A percentile compares a stretch with the other conserved stretches of the same genome.
Evolutionary conservation across 2,888 invertebrate species (phyloP).

Genomic region (Callosobruchus maculatus): DNA sequence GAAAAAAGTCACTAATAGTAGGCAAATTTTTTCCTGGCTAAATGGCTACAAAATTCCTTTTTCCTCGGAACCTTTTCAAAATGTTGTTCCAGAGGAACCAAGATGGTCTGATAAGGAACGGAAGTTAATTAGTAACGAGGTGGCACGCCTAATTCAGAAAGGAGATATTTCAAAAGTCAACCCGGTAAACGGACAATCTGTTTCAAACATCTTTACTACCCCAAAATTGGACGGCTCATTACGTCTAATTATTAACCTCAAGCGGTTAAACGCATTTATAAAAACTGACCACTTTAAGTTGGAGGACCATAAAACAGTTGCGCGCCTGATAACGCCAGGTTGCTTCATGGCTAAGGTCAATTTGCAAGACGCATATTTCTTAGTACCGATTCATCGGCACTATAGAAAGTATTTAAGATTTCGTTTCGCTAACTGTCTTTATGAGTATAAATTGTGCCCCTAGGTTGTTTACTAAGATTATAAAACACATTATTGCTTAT

Average conservation of each 20-base stretch:
- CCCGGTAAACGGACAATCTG: background rate
- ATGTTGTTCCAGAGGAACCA: background rate
- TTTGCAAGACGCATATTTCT: too few species aligned
- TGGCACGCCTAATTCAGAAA: background rate
- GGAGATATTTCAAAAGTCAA: background rate
- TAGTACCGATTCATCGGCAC: background rate
- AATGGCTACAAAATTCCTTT: background rate
- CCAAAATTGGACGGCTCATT: too few species aligned
- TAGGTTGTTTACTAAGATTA: slow-evolving; percentile 3
- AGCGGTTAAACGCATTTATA: background rate
- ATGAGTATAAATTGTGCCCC: too few species aligned
- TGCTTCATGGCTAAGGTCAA: slow-evolving; percentile 1
- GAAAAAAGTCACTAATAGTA: background rate
- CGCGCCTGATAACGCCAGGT: background rate
- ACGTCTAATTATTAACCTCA: too few species aligned
- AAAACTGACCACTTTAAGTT: background rate
- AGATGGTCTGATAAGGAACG: background rate
- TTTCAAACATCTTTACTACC: too few species aligned
- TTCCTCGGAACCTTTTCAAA: background rate
- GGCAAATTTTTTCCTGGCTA: background rate
- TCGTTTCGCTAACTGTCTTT: background rate
- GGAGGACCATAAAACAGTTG: too few species aligned
- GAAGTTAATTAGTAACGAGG: background rate
- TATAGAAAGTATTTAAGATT: background rate
- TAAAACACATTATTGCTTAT: slow-evolving; percentile 3